Conservation (phyloP, 1,140 invertebrate species). For the Papilio machaon region DNA sequence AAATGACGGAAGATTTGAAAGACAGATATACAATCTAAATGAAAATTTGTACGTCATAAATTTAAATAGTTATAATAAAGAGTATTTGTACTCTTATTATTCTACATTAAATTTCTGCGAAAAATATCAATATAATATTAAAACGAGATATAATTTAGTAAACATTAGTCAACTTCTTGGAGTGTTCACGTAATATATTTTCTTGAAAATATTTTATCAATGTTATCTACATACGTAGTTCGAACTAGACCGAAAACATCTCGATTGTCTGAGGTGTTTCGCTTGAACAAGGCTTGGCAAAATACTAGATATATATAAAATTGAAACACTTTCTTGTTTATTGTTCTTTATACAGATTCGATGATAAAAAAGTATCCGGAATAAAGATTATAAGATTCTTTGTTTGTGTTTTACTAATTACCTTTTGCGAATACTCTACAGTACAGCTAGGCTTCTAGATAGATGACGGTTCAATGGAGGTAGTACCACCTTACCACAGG, state of each 20-base stretch:
- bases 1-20: no score
- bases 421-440: neutral
- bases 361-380: slow-evolving; percentile 3
- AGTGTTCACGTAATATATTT: slow-evolving; percentile 3
- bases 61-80: no score
- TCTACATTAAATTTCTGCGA: neutral
- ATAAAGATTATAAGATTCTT: slow-evolving; percentile 11
- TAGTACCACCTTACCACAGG: no score
- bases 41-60: no score
- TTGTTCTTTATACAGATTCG: slow-evolving; percentile 26
- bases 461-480: no score
- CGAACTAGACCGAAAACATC: slow-evolving; percentile 1
- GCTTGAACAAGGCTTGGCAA: slow-evolving; percentile 14
- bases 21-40: no score
- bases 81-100: no score
- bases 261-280: neutral
- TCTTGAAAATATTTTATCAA: slow-evolving; percentile 7
- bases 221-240: slow-evolving; percentile 32
- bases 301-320: neutral
- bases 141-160: neutral
- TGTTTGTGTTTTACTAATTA: slow-evolving; percentile 14
- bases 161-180: neutral
- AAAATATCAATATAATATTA: neutral
- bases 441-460: no score
- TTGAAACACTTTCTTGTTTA: slow-evolving; percentile 18